Conservation (phyloP, 2,888 invertebrate genomes). For the Ceramica pisi region DNA sequence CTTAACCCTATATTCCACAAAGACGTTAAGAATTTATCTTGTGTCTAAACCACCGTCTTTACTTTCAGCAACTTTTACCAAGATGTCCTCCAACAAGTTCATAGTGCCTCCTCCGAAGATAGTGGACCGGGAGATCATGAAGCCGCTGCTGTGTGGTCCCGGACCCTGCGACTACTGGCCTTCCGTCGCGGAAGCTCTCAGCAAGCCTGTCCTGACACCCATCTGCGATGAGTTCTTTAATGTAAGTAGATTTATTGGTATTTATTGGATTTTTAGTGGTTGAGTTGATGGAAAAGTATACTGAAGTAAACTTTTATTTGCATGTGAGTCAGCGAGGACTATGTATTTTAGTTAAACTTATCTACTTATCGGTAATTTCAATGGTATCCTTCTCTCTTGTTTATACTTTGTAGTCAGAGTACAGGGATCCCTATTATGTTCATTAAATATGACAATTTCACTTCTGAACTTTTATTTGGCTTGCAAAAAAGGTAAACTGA, state of each 20-base stretch:
- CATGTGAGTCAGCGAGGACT: no score
- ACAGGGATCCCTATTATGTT: neutral
- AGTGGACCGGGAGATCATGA: slow-evolving; percentile 75
- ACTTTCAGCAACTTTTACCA: slow-evolving; percentile 17
- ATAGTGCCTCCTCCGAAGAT: slow-evolving; percentile 78
- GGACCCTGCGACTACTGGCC: slow-evolving; percentile 85
- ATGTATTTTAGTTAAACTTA: no score
- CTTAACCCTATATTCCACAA: neutral
- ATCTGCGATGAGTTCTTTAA: slow-evolving; percentile 82
- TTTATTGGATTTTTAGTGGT: no score
- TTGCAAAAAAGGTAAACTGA: slow-evolving; percentile 18
- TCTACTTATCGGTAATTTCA: no score
- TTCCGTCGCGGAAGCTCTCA: slow-evolving; percentile 80
- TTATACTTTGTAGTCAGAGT: neutral
- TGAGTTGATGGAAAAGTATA: no score
- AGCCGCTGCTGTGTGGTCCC: slow-evolving; percentile 83
- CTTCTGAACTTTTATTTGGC: slow-evolving; percentile 7
- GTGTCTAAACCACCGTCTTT: neutral
- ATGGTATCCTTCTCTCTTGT: no score
- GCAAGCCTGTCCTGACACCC: slow-evolving; percentile 78
- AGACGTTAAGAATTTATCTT: neutral
- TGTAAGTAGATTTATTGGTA: slow-evolving; percentile 75
- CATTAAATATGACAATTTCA: neutral
- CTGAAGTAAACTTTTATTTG: no score
- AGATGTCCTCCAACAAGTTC: slow-evolving; percentile 73